Conservation (phyloP, 2,797 vertebrate genomes). For the Natrix natrix region DNA sequence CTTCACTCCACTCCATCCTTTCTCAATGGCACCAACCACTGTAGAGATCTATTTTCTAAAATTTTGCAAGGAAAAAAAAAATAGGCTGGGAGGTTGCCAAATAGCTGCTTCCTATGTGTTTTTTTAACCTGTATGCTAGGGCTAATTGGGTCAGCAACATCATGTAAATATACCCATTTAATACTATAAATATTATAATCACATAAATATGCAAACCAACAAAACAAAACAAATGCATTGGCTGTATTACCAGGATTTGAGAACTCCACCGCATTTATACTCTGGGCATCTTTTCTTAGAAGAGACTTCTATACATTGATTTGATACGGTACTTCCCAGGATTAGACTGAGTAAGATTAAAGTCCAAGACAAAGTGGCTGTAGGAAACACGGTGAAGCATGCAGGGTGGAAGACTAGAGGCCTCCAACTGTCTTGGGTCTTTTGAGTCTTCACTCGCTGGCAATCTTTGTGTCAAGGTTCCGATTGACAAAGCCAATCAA, state of each 20-base stretch:
- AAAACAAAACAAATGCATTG: background rate
- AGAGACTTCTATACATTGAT: background rate
- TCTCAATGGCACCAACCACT: background rate
- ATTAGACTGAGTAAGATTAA: background rate
- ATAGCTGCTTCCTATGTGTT: background rate
- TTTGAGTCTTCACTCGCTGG: background rate
- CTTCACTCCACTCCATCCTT: rapidly evolving
- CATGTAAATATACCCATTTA: background rate
- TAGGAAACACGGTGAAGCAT: background rate
- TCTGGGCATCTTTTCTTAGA: background rate
- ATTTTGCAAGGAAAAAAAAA: background rate
- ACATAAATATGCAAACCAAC: background rate
- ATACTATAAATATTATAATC: background rate
- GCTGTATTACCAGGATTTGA: background rate
- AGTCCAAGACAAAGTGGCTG: background rate
- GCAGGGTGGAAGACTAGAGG: background rate
- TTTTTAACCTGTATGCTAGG: background rate
- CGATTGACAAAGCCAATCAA: too few relatives aligned
- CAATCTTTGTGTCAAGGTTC: background rate
- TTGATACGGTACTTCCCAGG: background rate
- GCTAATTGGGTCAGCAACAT: background rate
- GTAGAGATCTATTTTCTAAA: background rate
- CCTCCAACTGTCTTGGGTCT: background rate
- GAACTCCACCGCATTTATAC: background rate
- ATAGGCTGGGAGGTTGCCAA: background rate